Percentiles rank a stretch among this genome's conserved stretches.
phyloP scores from a whole-genome alignment of 35 echinoderm and acorn worm species.

The Heliocidaris erythrogramma region DNA sequence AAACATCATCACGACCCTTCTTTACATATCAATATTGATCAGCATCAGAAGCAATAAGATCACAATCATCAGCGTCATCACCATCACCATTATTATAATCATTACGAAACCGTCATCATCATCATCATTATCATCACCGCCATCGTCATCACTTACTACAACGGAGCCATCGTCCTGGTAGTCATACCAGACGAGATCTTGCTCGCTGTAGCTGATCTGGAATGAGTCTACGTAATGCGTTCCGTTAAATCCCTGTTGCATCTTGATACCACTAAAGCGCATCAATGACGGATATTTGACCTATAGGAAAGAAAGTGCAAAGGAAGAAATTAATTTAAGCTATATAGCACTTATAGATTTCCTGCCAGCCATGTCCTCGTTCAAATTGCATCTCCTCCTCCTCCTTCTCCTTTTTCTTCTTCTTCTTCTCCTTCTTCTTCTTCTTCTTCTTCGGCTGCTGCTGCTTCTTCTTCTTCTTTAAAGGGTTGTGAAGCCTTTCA shows the following conservation, averaged over 20 bases:
- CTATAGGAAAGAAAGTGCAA: constrained; percentile 42
- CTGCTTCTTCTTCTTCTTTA: too few relatives aligned
- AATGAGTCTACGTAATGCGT: constrained; percentile 60
- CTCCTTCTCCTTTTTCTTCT: not conserved
- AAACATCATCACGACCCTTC: too few relatives aligned
- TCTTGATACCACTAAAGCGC: constrained; percentile 77
- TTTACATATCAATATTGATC: too few relatives aligned
- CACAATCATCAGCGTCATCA: too few relatives aligned
- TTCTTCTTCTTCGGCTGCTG: too few relatives aligned
- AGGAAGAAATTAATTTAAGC: not conserved
- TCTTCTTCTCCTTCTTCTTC: too few relatives aligned
- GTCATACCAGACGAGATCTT: constrained; percentile 69
- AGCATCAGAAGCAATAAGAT: too few relatives aligned
- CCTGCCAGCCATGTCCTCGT: not conserved
- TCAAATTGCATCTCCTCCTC: not conserved
- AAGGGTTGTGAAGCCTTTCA: too few relatives aligned
- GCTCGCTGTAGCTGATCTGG: constrained; percentile 74
- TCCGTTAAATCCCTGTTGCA: constrained; percentile 67
- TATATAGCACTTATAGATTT: not conserved
- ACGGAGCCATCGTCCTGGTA: constrained; percentile 55
- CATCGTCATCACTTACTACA: not conserved
- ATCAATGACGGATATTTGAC: constrained; percentile 59
- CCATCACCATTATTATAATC: too few relatives aligned
- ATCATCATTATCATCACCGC: too few relatives aligned
- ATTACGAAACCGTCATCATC: too few relatives aligned